phyloP scores from a whole-genome alignment of 1,140 invertebrate species.

The Nephotettix cincticeps region DNA sequence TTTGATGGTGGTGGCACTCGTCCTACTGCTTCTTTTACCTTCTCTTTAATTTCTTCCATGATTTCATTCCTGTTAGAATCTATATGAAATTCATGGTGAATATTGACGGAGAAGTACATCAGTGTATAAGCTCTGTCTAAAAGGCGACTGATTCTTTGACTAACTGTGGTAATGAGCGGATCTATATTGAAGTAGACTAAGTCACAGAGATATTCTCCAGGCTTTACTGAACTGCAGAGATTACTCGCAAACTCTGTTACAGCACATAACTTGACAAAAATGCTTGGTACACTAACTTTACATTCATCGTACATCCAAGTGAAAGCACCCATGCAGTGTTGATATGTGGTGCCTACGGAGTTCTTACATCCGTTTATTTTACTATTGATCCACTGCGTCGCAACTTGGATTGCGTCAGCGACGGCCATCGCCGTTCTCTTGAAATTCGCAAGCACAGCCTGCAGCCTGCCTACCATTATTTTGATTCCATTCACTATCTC shows the following conservation, averaged over 20 bases:
- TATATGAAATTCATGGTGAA: background rate
- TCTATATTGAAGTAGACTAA: background rate
- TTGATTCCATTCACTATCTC: background rate
- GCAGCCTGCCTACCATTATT: background rate
- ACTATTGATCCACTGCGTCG: background rate
- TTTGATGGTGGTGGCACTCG: no score
- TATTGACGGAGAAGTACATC: background rate
- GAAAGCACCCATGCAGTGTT: conserved; percentile 4
- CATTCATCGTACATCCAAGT: conserved; percentile 2
- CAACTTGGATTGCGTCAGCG: background rate
- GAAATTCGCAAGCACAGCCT: background rate
- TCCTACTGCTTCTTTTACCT: background rate
- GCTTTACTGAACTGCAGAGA: background rate
- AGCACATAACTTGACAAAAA: background rate
- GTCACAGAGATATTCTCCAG: background rate
- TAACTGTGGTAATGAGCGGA: background rate
- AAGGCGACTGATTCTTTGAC: background rate
- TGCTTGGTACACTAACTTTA: background rate
- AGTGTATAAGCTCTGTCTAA: background rate
- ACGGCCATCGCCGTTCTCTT: background rate
- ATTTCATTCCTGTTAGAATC: background rate
- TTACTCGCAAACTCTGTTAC: background rate
- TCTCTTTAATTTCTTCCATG: background rate
- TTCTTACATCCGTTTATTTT: conserved; percentile 10
- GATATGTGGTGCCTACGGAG: background rate